Base-by-base conservation (phyloP, 92 coral and sea anemone genomes). In the Actinernus sp. region DNA sequence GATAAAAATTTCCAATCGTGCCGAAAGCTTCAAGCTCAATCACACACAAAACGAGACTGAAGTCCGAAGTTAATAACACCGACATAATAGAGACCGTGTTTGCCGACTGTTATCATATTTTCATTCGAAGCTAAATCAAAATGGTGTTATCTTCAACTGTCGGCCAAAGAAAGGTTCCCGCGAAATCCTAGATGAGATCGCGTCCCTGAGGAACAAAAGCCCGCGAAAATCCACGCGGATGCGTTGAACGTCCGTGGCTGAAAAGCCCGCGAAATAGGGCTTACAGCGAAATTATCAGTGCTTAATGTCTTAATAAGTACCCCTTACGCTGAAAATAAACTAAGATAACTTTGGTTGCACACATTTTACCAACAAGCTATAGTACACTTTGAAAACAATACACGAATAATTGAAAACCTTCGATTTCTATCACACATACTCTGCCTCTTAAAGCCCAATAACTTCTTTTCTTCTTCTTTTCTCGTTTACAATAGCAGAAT, bases 401-500 rank as follows among this genome's bases (percentile, higher is more conserved):
- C 73, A 84, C 46, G 22, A 63, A 64, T 90, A 86, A 90, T 90
- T 90, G 97, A 85, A 88, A n/a, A 77, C 68, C 81, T 90, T 86
- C 73, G 89, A 86, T 66, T 84, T 86, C 73, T 83, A 87, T 75
- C 91, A 62, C n/a, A n/a, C 84, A 27, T 46, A 87, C 79, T 71
- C 71, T 78, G 97, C 86, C 88, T 79, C 96, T 86, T 85, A 71
- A 84, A 88, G 89, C 86, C 78, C 74, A 83, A 70, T 88, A 83
- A 88, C 76, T 82, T 88, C 57, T 78, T 66, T 78, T 45, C 55
- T 67, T 54, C 27, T 47, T 45, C 61, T 76, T 7, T 9, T 14
- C 41, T 9, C 19, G 18, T 6, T 12, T 30, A 49, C 57, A 70
- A 39, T 21, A 41, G 75, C 31, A 49, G 45, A 11, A 2, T 25